Percentiles rank a stretch among this genome's conserved stretches.
Conservation (phyloP, 2,797 vertebrate genomes). For the Sebastes nivosus region DNA sequence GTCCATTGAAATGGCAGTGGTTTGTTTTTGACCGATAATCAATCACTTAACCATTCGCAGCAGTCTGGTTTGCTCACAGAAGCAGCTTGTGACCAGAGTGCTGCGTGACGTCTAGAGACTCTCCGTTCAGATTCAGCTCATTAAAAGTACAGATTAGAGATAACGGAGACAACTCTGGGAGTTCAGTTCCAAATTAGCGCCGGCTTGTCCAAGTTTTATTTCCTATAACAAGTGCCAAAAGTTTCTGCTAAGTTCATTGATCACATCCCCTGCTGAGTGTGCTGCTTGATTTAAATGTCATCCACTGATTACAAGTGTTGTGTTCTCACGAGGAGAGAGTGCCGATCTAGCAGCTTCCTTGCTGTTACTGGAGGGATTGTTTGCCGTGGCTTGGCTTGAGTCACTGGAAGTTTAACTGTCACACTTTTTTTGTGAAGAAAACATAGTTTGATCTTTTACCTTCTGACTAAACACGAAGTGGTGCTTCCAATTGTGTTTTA, state of each 20-base stretch:
- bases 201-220: not conserved
- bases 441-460: constrained; percentile 19
- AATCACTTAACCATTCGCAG: not conserved
- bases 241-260: not conserved
- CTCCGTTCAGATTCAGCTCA: not conserved
- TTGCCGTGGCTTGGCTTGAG: not conserved
- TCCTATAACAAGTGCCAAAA: not conserved
- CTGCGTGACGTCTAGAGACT: not conserved
- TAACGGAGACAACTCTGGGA: not conserved
- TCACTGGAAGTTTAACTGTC: constrained; percentile 3
- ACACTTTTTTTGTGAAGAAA: not conserved
- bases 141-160: constrained; percentile 14
- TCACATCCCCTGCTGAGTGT: not conserved
- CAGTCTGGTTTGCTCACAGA: not conserved
- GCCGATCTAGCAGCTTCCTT: not conserved
- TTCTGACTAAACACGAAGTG: constrained; percentile 1
- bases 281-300: constrained; percentile 11
- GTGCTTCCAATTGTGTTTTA: not conserved
- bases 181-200: not conserved
- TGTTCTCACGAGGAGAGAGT: not conserved
- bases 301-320: constrained; percentile 12
- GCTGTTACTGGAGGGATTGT: not conserved
- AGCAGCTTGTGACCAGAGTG: not conserved
- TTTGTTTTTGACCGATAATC: not conserved
- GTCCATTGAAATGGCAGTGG: not conserved